Conservation (phyloP, 2,888 invertebrate genomes). For the Empis stercorea region DNA sequence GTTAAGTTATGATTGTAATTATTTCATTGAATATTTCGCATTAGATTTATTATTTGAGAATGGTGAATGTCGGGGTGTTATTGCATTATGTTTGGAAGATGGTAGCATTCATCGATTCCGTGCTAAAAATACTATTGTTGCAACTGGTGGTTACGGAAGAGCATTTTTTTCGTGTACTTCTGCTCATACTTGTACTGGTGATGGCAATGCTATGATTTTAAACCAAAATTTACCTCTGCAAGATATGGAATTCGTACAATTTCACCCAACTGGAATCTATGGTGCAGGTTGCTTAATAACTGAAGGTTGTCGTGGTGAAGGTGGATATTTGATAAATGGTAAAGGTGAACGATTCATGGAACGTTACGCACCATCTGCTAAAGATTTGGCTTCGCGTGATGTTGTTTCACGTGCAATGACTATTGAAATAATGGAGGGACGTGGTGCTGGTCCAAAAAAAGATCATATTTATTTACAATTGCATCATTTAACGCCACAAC, state of each 20-base stretch:
- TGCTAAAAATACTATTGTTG: conserved; percentile 49
- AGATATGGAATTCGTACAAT: conserved; percentile 95
- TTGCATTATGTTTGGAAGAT: conserved; percentile 83
- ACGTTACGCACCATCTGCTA: conserved; percentile 88
- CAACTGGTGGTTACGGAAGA: conserved; percentile 72
- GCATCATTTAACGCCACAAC: conserved; percentile 85
- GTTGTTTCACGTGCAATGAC: conserved; percentile 93
- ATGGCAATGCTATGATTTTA: conserved; percentile 85
- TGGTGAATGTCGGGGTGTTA: conserved; percentile 77
- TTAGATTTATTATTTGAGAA: conserved; percentile 85
- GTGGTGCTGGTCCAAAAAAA: conserved; percentile 85
- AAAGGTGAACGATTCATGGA: conserved; percentile 96
- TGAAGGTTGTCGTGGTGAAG: conserved; percentile 88
- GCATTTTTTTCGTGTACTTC: conserved; percentile 94
- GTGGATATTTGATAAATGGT: conserved; percentile 83
- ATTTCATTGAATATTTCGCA: conserved; percentile 94
- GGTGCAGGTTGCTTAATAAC: conserved; percentile 96
- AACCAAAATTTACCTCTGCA: conserved; percentile 81
- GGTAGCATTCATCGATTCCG: conserved; percentile 72
- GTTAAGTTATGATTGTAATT: conserved; percentile 84
- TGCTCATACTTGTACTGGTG: conserved; percentile 93
- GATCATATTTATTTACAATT: conserved; percentile 87
- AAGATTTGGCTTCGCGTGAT: conserved; percentile 90
- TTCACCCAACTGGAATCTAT: conserved; percentile 94
- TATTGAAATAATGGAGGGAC: conserved; percentile 86